Evolutionary conservation across 1,140 invertebrate genomes (phyloP).

Genomic region (Saccostrea echinata): DNA sequence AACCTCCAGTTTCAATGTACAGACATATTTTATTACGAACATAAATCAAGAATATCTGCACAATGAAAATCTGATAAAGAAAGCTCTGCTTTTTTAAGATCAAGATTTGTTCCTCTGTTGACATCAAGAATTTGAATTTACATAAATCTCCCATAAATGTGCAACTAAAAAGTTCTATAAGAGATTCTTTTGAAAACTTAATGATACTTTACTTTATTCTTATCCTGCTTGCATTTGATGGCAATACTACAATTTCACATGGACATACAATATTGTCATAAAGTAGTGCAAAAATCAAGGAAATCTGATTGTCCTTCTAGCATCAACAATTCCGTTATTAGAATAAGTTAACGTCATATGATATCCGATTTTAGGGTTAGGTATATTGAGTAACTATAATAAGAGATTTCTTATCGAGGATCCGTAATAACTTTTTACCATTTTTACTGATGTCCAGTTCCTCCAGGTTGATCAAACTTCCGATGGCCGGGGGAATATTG

Average conservation of each 20-base stretch:
- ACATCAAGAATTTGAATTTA: neutral
- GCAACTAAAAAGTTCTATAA: neutral
- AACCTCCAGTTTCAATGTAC: neutral
- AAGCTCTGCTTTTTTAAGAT: neutral
- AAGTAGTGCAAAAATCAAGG: no score
- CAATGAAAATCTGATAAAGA: neutral
- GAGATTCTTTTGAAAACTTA: neutral
- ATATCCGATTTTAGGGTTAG: no score
- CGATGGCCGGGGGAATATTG: slow-evolving; percentile 76
- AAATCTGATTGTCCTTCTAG: no score
- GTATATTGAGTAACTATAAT: no score
- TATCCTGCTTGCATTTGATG: neutral
- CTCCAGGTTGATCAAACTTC: slow-evolving; percentile 75
- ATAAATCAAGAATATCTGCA: neutral
- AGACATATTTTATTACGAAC: neutral
- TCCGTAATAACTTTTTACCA: slow-evolving; percentile 60
- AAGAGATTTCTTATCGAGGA: neutral
- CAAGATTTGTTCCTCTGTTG: neutral
- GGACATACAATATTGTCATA: no score
- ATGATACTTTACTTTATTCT: neutral
- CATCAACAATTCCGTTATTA: no score
- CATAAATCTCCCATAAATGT: neutral
- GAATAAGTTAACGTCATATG: no score
- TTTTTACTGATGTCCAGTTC: slow-evolving; percentile 79
- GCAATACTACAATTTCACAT: neutral